Evolutionary conservation across 2,888 invertebrate genomes (phyloP).

Genomic region (Drosophila longiperda): DNA sequence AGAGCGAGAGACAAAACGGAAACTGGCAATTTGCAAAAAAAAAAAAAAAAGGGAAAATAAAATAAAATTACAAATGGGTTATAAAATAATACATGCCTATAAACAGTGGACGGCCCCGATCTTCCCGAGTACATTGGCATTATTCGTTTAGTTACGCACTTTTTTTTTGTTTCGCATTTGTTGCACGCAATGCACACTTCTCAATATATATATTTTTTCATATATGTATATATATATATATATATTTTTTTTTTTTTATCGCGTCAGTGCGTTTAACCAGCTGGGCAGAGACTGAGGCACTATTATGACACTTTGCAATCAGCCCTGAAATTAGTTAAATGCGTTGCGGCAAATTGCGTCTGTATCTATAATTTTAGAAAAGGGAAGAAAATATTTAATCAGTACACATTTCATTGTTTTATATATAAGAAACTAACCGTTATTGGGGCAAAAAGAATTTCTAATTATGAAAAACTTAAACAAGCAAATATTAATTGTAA

Average conservation of each 20-base stretch:
- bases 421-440: neutral
- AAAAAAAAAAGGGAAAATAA: constrained; percentile 16
- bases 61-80: constrained; percentile 33
- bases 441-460: neutral
- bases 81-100: constrained; percentile 17
- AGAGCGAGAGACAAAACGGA: constrained; percentile 59
- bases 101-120: constrained; percentile 19
- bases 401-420: neutral
- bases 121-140: constrained; percentile 54
- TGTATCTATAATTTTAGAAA: constrained; percentile 1
- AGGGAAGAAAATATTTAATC: neutral
- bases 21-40: constrained; percentile 75
- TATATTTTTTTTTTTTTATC: constrained; percentile 7
- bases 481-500: neutral
- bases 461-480: neutral
- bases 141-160: constrained; percentile 79
- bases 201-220: too few relatives aligned
- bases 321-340: constrained; percentile 18
- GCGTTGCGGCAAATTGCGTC: constrained; percentile 22
- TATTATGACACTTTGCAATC: constrained; percentile 55
- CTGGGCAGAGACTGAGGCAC: constrained; percentile 44
- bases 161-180: constrained; percentile 48
- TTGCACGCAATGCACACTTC: constrained; percentile 71
- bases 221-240: too few relatives aligned
- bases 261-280: constrained; percentile 63